These are phyloP conservation scores for Euthynnus affinis DNA, from an alignment of 2,797 vertebrate species.

Conservation along the genomic window DNA sequence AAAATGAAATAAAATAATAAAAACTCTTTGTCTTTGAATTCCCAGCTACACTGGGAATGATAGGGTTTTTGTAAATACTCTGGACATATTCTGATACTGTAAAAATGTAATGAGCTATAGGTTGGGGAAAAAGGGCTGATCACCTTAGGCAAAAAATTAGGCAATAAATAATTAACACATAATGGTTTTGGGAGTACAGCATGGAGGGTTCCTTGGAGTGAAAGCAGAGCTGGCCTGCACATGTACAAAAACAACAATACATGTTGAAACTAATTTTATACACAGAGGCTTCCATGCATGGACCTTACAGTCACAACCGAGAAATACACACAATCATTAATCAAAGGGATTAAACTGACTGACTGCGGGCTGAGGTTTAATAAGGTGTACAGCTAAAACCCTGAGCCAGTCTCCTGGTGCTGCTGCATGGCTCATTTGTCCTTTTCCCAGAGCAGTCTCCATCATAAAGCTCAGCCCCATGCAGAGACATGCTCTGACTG, in stretches of 20 bases:
- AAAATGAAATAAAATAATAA: neutral
- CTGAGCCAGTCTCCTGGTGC: constrained; percentile 63
- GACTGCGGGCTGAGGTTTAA: constrained; percentile 66
- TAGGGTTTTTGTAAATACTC: neutral
- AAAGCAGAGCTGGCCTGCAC: neutral
- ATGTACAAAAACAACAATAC: constrained; percentile 46
- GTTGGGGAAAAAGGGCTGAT: neutral
- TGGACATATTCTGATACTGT: neutral
- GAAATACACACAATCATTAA: constrained; percentile 61
- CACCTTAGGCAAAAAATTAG: neutral
- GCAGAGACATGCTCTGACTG: constrained; percentile 74
- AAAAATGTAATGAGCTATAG: neutral
- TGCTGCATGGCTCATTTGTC: constrained; percentile 76
- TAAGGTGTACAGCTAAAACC: constrained; percentile 62
- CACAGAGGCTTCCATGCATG: neutral
- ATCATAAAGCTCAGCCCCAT: constrained; percentile 73
- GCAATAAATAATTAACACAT: constrained; percentile 2
- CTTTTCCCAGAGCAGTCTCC: constrained; percentile 72
- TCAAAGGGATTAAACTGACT: constrained; percentile 69
- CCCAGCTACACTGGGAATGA: no score
- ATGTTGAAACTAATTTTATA: constrained; percentile 32
- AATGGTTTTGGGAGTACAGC: constrained; percentile 2
- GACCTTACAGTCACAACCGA: constrained; percentile 25
- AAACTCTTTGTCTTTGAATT: no score
- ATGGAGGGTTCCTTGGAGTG: neutral